Conservation (phyloP, 64 coral and sea anemone genomes). For the Stichodactyla mertensii region DNA sequence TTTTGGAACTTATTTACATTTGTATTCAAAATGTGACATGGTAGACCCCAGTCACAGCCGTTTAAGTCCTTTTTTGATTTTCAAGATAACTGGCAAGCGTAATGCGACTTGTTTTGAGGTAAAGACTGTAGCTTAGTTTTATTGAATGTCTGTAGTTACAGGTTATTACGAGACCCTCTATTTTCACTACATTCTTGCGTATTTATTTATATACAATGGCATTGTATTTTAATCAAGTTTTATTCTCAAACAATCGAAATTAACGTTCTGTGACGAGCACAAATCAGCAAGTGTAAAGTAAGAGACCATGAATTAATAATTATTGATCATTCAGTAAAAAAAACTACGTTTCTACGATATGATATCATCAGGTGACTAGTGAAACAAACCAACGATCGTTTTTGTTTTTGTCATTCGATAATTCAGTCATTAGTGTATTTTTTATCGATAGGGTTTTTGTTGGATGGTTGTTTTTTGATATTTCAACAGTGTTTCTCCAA, state of each 20-base stretch:
- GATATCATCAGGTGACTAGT: background rate
- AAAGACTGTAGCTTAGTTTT: background rate
- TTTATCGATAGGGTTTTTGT: background rate
- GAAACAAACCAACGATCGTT: background rate
- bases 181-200: background rate
- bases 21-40: background rate
- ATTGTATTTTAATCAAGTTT: background rate
- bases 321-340: background rate
- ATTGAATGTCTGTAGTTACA: background rate
- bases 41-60: background rate
- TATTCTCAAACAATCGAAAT: background rate
- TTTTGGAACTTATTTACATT: background rate
- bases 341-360: background rate
- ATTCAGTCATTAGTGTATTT: background rate
- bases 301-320: background rate
- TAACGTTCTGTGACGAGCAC: background rate
- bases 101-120: background rate
- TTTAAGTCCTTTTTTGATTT: background rate
- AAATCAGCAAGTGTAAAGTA: background rate
- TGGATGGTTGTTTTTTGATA: background rate
- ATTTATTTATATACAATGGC: too few relatives aligned
- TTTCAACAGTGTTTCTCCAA: background rate
- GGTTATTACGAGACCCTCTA: background rate
- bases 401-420: background rate
- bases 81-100: background rate